A percentile compares a stretch with the other conserved stretches of the same genome.
These are phyloP conservation scores for Saccostrea glomerata DNA, from an alignment of 1,140 invertebrate genomes.

Conservation along the genomic window DNA sequence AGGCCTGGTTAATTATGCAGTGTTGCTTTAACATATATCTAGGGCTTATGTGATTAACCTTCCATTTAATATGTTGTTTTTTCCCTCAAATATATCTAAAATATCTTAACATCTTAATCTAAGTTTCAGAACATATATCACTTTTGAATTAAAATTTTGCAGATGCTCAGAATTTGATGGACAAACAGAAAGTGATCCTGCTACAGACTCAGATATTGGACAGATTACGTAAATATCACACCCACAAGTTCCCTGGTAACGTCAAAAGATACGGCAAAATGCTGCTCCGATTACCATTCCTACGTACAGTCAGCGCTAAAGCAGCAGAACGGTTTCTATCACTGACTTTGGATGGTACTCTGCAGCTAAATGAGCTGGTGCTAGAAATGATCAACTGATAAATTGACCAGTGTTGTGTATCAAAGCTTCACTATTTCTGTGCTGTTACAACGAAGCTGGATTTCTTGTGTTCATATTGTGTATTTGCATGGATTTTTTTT, in stretches of 20 bases:
- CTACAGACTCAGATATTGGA: constrained; percentile 75
- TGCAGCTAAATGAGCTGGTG: constrained; percentile 77
- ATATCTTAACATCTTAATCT: too few species aligned
- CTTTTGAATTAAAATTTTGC: constrained; percentile 40
- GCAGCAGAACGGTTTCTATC: constrained; percentile 78
- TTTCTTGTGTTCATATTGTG: background rate
- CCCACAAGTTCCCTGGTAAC: constrained; percentile 66
- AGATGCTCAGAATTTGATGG: constrained; percentile 76
- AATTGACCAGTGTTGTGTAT: background rate
- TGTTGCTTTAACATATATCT: too few species aligned
- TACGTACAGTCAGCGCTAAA: constrained; percentile 76
- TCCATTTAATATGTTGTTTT: too few species aligned
- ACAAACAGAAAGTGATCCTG: constrained; percentile 69
- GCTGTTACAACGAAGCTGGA: constrained; percentile 9
- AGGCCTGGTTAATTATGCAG: too few species aligned
- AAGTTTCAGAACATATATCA: too few species aligned
- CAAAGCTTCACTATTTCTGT: background rate
- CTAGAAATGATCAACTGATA: constrained; percentile 75
- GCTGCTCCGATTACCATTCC: constrained; percentile 75
- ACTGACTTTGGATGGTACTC: constrained; percentile 74
- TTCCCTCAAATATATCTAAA: too few species aligned
- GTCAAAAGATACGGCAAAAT: constrained; percentile 74
- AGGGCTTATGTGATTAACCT: too few species aligned
- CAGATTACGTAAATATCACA: constrained; percentile 71
- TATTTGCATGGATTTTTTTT: background rate